Conservation (phyloP, 2,113 vertebrate genomes). For the Coracopsis vasa region DNA sequence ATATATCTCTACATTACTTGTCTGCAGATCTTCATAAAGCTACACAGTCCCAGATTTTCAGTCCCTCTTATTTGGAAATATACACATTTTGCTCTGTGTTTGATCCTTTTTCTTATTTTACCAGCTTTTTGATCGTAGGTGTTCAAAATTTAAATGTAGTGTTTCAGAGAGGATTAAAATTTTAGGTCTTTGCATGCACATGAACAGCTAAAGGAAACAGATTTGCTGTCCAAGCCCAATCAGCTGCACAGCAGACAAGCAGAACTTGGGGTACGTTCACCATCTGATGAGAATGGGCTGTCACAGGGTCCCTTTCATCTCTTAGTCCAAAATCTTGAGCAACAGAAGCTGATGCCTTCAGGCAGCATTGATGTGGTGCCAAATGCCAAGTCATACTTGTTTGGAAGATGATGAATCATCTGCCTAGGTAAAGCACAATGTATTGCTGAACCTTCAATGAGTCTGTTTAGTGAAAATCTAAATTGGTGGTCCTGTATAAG, state of each 20-base stretch:
- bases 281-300: fast-evolving
- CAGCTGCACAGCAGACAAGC: not conserved
- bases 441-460: not conserved
- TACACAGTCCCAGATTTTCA: not conserved
- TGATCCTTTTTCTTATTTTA: not conserved
- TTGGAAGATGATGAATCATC: not conserved
- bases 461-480: not conserved
- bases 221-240: not conserved
- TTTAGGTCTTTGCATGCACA: not conserved
- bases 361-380: not conserved
- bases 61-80: not conserved
- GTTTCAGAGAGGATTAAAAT: not conserved
- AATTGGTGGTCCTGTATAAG: not conserved
- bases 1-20: not conserved
- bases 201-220: fast-evolving
- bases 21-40: not conserved
- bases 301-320: not conserved
- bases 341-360: fast-evolving
- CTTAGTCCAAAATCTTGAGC: not conserved
- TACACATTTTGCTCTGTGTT: not conserved
- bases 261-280: not conserved
- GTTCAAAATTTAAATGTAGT: not conserved
- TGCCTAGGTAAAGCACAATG: fast-evolving
- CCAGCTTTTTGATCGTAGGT: not conserved
- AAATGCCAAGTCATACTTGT: not conserved